Evolutionary conservation across 2,113 vertebrate species (phyloP).

Genomic region (Capreolus pygargus): DNA sequence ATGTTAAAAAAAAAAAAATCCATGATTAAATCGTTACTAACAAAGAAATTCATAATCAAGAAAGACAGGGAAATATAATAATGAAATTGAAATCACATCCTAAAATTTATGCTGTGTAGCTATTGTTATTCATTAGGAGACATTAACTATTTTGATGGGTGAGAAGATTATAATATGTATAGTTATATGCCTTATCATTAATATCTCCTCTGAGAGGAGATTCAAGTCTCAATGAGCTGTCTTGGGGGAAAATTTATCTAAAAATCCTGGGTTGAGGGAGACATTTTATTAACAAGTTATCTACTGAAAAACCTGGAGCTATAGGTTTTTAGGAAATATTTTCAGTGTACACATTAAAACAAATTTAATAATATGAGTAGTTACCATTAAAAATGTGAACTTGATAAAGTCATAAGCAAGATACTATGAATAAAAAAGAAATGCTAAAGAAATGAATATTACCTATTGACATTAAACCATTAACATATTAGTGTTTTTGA

Average conservation of each 20-base stretch:
- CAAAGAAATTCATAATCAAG: background rate
- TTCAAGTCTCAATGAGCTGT: background rate
- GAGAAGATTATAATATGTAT: background rate
- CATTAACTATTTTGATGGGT: background rate
- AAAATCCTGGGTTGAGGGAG: background rate
- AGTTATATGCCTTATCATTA: background rate
- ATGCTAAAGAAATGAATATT: background rate
- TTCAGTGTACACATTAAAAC: background rate
- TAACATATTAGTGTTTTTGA: background rate
- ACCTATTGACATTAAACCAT: background rate
- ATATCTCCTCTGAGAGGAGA: background rate
- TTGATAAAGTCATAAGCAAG: background rate
- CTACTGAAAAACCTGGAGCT: background rate
- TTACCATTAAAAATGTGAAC: background rate
- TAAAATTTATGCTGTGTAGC: background rate
- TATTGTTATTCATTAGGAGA: background rate
- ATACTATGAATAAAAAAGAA: background rate
- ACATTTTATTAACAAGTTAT: background rate
- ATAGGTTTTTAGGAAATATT: background rate
- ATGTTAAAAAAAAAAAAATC: background rate
- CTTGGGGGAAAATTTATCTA: background rate
- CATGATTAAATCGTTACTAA: background rate
- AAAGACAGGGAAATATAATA: background rate
- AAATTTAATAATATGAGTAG: background rate
- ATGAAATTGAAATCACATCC: background rate